Conservation (phyloP, 2,888 invertebrate species). For the Buathra laborator region DNA sequence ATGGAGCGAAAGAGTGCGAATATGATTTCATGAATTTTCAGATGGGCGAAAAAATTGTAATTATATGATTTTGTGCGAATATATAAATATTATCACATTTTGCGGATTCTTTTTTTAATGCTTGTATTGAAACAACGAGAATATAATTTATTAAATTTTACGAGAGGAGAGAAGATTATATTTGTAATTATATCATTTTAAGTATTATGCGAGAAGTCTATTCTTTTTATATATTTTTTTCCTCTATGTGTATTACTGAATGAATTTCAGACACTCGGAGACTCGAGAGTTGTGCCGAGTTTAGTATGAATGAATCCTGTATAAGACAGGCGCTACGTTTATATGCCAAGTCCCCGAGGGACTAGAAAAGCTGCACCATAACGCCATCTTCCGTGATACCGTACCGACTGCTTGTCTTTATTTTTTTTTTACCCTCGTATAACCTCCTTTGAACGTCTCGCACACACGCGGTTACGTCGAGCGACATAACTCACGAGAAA, state of each 20-base stretch:
- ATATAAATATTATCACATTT: too few species aligned
- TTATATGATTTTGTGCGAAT: too few species aligned
- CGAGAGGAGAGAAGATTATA: not conserved
- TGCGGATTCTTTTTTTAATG: not conserved
- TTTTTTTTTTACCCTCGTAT: slow-evolving; percentile 2
- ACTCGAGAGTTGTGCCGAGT: not conserved
- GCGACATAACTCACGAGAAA: not conserved
- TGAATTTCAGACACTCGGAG: not conserved
- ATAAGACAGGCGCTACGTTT: not conserved
- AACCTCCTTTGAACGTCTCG: slow-evolving; percentile 34
- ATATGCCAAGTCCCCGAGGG: not conserved
- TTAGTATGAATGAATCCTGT: slow-evolving; percentile 10
- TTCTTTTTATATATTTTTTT: too few species aligned
- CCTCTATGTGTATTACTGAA: not conserved
- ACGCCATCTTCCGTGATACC: slow-evolving; percentile 62
- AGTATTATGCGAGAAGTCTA: too few species aligned
- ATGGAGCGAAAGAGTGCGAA: too few species aligned
- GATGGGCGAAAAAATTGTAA: too few species aligned
- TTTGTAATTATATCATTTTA: too few species aligned
- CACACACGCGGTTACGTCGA: not conserved
- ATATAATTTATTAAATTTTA: not conserved
- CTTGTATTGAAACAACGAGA: not conserved
- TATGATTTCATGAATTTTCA: too few species aligned
- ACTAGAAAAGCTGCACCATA: slow-evolving; percentile 31
- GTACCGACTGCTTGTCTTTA: not conserved